Evolutionary conservation across 2,888 invertebrate genomes (phyloP).

Genomic region (Copidosoma aretas): DNA sequence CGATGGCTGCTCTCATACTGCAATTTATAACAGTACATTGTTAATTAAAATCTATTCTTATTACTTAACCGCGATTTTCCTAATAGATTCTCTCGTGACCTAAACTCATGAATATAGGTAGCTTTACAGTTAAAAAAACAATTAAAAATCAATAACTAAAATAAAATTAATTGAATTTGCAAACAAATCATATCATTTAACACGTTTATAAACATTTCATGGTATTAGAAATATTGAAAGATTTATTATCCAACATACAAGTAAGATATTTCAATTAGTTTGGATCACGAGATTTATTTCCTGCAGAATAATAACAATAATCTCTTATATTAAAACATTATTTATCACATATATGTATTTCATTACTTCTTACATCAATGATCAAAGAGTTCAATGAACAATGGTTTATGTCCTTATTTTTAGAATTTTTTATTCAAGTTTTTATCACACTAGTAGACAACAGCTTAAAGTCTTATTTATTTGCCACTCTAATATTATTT

Average conservation of each 20-base stretch:
- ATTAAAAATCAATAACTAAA: too few species aligned
- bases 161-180: too few species aligned
- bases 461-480: too few species aligned
- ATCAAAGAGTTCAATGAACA: slow-evolving; percentile 53
- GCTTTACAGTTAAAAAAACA: slow-evolving; percentile 6
- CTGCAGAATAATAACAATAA: slow-evolving; percentile 46
- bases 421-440: too few species aligned
- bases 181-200: too few species aligned
- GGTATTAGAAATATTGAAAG: neutral
- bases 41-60: slow-evolving; percentile 29
- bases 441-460: too few species aligned
- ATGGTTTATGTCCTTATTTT: too few species aligned
- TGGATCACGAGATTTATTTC: slow-evolving; percentile 31
- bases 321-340: slow-evolving; percentile 52
- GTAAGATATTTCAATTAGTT: slow-evolving; percentile 14
- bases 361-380: slow-evolving; percentile 53
- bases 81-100: slow-evolving; percentile 26
- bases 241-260: neutral
- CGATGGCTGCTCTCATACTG: slow-evolving; percentile 35
- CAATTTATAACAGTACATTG: slow-evolving; percentile 27
- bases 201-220: too few species aligned
- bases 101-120: slow-evolving; percentile 7
- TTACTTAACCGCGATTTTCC: slow-evolving; percentile 32
- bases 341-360: slow-evolving; percentile 56
- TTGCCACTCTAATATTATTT: too few species aligned